A percentile compares a stretch with the other conserved stretches of the same genome.
These are phyloP conservation scores for Allenopithecus nigroviridis DNA, from an alignment of 2,797 vertebrate genomes.

Conservation along the genomic window DNA sequence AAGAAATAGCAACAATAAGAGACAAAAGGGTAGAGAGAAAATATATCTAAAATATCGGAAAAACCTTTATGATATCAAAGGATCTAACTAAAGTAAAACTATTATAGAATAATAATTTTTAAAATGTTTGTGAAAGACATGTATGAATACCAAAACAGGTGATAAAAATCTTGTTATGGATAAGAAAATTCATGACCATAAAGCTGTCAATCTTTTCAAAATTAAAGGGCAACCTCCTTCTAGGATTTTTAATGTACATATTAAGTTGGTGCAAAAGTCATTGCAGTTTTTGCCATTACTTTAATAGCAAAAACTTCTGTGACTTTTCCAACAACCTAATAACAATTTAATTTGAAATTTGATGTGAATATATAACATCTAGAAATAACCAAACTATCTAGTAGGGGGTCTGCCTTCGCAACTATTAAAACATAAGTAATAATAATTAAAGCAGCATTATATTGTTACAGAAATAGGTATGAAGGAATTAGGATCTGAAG, in stretches of 20 bases:
- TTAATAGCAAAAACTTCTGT: too few relatives aligned
- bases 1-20: not conserved
- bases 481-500: not conserved
- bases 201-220: not conserved
- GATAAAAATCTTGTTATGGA: not conserved
- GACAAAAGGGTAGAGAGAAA: not conserved
- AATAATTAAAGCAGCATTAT: not conserved
- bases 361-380: not conserved
- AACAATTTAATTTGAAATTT: not conserved
- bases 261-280: too few relatives aligned
- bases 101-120: not conserved
- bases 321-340: too few relatives aligned
- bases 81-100: not conserved
- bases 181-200: not conserved
- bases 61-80: not conserved
- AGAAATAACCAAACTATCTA: not conserved
- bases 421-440: not conserved
- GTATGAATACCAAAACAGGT: not conserved
- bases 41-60: not conserved
- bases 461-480: not conserved
- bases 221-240: not conserved
- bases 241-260: not conserved
- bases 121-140: not conserved
- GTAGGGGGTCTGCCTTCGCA: not conserved
- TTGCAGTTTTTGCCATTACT: too few relatives aligned